These are phyloP conservation scores for Aptenodytes forsteri DNA, from an alignment of 2,113 vertebrate species.

Conservation along the genomic window DNA sequence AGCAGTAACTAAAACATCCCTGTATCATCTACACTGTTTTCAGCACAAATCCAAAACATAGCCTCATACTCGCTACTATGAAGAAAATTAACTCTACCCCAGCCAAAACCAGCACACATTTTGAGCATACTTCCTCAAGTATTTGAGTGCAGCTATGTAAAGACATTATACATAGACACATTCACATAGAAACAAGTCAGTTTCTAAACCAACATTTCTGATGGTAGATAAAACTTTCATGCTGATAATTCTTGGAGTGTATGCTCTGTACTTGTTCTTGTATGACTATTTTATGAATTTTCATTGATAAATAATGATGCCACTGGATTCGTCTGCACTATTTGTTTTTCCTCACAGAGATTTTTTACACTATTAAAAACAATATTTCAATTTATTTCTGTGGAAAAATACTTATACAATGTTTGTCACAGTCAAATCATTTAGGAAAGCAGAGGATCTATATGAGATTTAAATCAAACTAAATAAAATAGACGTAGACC, in stretches of 20 bases:
- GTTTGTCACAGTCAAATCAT: not conserved
- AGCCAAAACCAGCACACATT: not conserved
- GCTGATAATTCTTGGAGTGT: not conserved
- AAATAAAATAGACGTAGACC: not conserved
- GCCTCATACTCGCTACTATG: not conserved
- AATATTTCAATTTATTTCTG: not conserved
- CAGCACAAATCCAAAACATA: not conserved
- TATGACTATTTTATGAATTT: not conserved
- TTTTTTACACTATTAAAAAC: not conserved
- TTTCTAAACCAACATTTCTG: not conserved
- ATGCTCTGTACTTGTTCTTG: not conserved
- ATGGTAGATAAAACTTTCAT: not conserved
- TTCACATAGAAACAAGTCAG: not conserved
- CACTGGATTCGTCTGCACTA: not conserved
- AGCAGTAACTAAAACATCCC: accelerated
- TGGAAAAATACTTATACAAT: not conserved
- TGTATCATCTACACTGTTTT: not conserved
- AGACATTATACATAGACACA: not conserved
- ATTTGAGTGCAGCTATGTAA: not conserved
- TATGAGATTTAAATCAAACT: not conserved
- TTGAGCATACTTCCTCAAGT: not conserved
- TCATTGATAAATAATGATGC: not conserved
- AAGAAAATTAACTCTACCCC: not conserved
- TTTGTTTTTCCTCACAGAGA: not conserved
- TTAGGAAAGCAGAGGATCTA: not conserved